Evolutionary conservation across 1,140 invertebrate genomes (phyloP).

Genomic region (Pogonomyrmex californicus): DNA sequence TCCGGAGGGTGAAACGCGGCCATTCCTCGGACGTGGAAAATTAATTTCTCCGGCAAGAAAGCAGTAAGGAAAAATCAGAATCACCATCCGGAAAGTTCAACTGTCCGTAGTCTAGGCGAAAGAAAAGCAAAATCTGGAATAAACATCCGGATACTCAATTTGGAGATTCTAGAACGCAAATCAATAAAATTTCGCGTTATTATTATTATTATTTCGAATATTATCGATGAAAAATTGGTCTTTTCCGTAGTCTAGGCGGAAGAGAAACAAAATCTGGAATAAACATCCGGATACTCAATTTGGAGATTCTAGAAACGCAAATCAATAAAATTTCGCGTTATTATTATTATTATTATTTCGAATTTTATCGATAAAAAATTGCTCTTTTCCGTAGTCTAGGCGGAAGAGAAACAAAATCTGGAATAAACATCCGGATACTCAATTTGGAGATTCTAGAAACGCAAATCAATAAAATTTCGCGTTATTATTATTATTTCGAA

Average conservation of each 20-base stretch:
- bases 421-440: not conserved
- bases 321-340: not conserved
- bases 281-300: not conserved
- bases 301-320: not conserved
- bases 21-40: slow-evolving; percentile 1
- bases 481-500: not conserved
- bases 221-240: too few species aligned
- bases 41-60: slow-evolving; percentile 1
- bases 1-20: not conserved
- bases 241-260: not conserved
- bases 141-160: not conserved
- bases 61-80: not conserved
- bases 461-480: not conserved
- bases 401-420: not conserved
- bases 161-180: not conserved
- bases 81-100: not conserved
- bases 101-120: not conserved
- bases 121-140: not conserved
- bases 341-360: not conserved
- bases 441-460: not conserved
- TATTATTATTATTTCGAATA: not conserved
- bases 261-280: not conserved
- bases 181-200: not conserved
- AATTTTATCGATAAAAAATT: too few species aligned
- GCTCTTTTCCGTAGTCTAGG: not conserved